Evolutionary conservation across 2,797 vertebrate species (phyloP).

Genomic region (Gobionotothen gibberifrons): DNA sequence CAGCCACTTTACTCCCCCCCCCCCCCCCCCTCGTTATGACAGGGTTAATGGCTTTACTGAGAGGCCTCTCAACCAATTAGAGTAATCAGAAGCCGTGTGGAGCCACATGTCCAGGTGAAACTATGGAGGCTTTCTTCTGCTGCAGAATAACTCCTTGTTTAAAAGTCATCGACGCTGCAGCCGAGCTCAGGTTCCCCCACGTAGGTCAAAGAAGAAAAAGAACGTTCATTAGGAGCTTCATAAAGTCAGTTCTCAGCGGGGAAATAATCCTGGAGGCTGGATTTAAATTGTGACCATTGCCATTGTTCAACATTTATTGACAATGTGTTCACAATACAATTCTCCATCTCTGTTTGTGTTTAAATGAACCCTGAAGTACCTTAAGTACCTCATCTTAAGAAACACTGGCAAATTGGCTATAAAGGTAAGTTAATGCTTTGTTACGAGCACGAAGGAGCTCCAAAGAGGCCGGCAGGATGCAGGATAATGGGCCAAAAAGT

Average conservation of each 20-base stretch:
- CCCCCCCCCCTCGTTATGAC: constrained; percentile 53
- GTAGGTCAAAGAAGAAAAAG: constrained; percentile 23
- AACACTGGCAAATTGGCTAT: too few species aligned
- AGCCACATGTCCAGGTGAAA: constrained; percentile 70
- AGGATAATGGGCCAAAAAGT: too few species aligned
- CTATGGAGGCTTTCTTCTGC: constrained; percentile 43
- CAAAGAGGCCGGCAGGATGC: too few species aligned
- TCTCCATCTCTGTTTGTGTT: too few species aligned
- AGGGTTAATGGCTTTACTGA: constrained; percentile 72
- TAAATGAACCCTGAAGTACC: too few species aligned
- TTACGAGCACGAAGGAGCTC: too few species aligned
- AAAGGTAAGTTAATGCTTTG: too few species aligned
- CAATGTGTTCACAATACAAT: too few species aligned
- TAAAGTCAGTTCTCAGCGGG: constrained; percentile 1
- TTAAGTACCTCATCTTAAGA: too few species aligned
- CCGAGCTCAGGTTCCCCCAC: constrained; percentile 17
- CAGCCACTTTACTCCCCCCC: constrained; percentile 55
- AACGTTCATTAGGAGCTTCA: constrained; percentile 6
- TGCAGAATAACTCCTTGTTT: constrained; percentile 71
- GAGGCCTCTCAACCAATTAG: constrained; percentile 75
- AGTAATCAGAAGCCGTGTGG: constrained; percentile 67
- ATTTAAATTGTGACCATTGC: too few species aligned
- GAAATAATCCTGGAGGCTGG: not conserved
- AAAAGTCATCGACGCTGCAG: constrained; percentile 27
- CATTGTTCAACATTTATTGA: too few species aligned